A percentile compares a stretch with the other conserved stretches of the same genome.
phyloP scores from a whole-genome alignment of 2,888 invertebrate species.

The Baronia brevicornis region DNA sequence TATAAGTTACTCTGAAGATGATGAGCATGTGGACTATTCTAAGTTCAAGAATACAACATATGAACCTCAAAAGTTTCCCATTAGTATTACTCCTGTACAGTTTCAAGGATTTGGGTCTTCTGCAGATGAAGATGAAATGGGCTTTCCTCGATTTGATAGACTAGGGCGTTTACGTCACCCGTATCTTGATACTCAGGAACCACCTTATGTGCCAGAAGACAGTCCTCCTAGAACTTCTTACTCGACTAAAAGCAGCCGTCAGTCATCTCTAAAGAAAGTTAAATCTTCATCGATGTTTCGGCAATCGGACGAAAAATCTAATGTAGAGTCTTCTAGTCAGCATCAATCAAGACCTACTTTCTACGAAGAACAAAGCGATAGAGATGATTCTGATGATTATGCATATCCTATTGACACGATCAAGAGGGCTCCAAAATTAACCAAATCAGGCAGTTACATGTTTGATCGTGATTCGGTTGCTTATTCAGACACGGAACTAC shows the following conservation, averaged over 20 bases:
- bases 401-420: constrained; percentile 70
- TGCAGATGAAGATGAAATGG: constrained; percentile 80
- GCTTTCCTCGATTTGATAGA: constrained; percentile 78
- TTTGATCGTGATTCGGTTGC: constrained; percentile 64
- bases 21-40: constrained; percentile 66
- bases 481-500: constrained; percentile 62
- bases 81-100: constrained; percentile 64
- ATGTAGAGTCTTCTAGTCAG: constrained; percentile 53
- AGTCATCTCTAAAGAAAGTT: constrained; percentile 62
- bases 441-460: constrained; percentile 56
- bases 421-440: constrained; percentile 63
- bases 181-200: constrained; percentile 67
- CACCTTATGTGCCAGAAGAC: constrained; percentile 64
- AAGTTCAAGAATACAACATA: constrained; percentile 55
- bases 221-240: constrained; percentile 63
- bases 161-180: constrained; percentile 73
- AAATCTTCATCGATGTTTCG: constrained; percentile 52
- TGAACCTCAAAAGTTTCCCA: constrained; percentile 59
- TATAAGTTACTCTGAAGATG: constrained; percentile 73
- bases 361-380: constrained; percentile 61
- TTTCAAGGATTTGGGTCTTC: constrained; percentile 79
- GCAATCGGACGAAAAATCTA: constrained; percentile 49
- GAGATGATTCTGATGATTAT: constrained; percentile 68
- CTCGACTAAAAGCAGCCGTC: constrained; percentile 66
- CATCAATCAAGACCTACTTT: constrained; percentile 45